Evolutionary conservation across 2,113 vertebrate genomes (phyloP).

Genomic region (Callaeas wilsoni): DNA sequence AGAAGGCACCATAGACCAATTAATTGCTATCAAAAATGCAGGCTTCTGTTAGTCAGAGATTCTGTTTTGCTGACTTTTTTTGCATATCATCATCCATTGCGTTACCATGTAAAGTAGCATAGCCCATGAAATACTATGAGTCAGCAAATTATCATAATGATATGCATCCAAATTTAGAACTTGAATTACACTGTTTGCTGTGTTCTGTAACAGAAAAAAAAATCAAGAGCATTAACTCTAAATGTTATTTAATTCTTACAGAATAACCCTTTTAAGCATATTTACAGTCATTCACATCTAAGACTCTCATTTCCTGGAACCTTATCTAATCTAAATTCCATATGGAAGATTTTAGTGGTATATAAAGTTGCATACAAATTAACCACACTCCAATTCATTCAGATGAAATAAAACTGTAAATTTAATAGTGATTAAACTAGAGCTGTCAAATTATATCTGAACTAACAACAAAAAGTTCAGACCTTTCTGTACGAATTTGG

Average conservation of each 20-base stretch:
- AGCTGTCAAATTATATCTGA: neutral
- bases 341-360: neutral
- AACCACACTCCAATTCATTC: neutral
- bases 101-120: neutral
- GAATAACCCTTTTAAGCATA: neutral
- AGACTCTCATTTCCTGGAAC: conserved; percentile 1
- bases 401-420: neutral
- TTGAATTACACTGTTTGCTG: neutral
- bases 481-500: neutral
- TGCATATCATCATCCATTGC: neutral
- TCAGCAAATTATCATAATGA: neutral
- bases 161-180: neutral
- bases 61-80: neutral
- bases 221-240: neutral
- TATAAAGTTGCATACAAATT: neutral
- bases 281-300: conserved; percentile 17
- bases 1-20: neutral
- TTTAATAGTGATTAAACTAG: neutral
- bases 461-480: neutral
- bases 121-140: neutral
- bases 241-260: neutral
- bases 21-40: neutral
- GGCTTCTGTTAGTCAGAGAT: neutral
- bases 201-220: neutral
- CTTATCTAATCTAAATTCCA: conserved; percentile 38